Evolutionary conservation across 2,113 vertebrate genomes (phyloP).

Genomic region (Prionailurus viverrinus): DNA sequence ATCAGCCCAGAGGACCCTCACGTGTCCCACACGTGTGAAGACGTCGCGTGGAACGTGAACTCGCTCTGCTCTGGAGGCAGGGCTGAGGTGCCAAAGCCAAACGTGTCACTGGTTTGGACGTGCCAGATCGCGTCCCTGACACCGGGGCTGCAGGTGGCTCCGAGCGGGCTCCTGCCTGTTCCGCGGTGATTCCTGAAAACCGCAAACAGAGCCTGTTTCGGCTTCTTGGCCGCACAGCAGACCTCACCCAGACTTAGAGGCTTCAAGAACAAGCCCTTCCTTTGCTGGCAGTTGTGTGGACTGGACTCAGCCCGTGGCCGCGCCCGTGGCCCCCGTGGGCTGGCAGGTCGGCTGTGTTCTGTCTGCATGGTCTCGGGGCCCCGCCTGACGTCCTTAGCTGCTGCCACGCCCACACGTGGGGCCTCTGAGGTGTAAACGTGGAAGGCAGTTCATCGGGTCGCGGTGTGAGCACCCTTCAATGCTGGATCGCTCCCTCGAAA

Average conservation of each 20-base stretch:
- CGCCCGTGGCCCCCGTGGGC: not conserved
- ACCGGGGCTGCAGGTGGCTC: no score
- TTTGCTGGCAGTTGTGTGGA: not conserved
- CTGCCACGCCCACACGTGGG: no score
- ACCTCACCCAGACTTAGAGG: fast-evolving
- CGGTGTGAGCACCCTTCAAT: no score
- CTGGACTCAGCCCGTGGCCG: not conserved
- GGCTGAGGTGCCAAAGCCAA: not conserved
- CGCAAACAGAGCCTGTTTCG: fast-evolving
- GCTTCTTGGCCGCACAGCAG: fast-evolving
- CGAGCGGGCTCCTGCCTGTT: not conserved
- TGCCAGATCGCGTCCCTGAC: no score
- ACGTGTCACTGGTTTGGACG: fast-evolving
- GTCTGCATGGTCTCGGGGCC: no score
- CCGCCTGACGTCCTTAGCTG: no score
- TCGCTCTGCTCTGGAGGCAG: not conserved
- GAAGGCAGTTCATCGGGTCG: no score
- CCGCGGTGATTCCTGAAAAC: fast-evolving
- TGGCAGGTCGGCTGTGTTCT: no score
- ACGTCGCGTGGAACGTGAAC: fast-evolving
- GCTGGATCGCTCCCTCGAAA: no score
- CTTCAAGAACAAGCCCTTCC: fast-evolving
- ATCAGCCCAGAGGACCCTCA: not conserved
- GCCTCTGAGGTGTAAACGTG: no score
- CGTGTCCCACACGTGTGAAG: fast-evolving